Conservation (phyloP, 2,888 invertebrate genomes). For the Abscondita cerata region DNA sequence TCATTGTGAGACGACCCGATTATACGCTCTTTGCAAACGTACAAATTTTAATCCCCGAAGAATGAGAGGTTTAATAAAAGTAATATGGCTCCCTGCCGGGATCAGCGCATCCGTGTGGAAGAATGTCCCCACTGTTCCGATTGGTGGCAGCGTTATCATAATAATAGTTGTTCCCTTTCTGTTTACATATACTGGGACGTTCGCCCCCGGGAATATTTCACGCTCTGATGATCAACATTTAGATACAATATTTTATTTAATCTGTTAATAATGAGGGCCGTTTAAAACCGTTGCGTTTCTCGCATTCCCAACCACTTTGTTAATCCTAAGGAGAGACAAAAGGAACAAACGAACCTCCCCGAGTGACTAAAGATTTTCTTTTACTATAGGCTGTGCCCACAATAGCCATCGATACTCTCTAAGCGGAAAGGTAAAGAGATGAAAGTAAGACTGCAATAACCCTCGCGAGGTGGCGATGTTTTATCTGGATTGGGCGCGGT, state of each 20-base stretch:
- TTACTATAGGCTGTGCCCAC: slow-evolving; percentile 21
- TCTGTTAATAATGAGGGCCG: slow-evolving; percentile 48
- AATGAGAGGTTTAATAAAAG: slow-evolving; percentile 44
- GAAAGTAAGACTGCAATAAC: slow-evolving; percentile 40
- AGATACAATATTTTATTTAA: slow-evolving; percentile 49
- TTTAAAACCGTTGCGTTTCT: slow-evolving; percentile 40
- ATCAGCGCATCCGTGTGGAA: slow-evolving; percentile 53
- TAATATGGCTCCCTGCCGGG: slow-evolving; percentile 45
- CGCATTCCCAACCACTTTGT: slow-evolving; percentile 32
- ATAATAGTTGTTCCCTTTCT: slow-evolving; percentile 50
- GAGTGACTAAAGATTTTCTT: slow-evolving; percentile 26
- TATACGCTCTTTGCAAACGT: slow-evolving; percentile 45
- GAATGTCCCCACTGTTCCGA: slow-evolving; percentile 51
- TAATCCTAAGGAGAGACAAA: slow-evolving; percentile 31
- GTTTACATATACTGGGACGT: slow-evolving; percentile 45
- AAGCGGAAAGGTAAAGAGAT: slow-evolving; percentile 44
- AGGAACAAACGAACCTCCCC: slow-evolving; percentile 9
- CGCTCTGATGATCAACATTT: slow-evolving; percentile 47
- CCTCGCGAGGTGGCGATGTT: slow-evolving; percentile 39
- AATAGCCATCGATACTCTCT: slow-evolving; percentile 38
- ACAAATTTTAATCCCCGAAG: slow-evolving; percentile 48
- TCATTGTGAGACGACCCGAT: slow-evolving; percentile 43
- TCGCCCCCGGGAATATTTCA: slow-evolving; percentile 53
- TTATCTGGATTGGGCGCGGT: slow-evolving; percentile 47
- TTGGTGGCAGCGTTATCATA: slow-evolving; percentile 55